These are phyloP conservation scores for Columba guinea DNA, from an alignment of 2,797 vertebrate species.

Conservation along the genomic window DNA sequence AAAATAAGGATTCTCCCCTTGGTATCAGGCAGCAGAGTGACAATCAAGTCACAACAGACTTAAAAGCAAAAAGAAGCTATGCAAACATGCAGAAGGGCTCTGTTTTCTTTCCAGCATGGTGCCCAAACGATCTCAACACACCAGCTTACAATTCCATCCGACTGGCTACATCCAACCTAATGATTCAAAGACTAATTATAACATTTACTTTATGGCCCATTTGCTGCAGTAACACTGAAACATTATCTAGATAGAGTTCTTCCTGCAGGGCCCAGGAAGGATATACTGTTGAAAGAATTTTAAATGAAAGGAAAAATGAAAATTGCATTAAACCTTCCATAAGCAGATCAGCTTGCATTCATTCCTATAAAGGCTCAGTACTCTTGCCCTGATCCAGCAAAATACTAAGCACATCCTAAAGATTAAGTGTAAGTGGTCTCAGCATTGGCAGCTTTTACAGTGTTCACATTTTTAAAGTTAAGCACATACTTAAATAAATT, in stretches of 20 bases:
- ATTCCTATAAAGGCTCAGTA: conserved; percentile 6
- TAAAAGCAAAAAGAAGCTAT: neutral
- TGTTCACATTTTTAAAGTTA: conserved; percentile 17
- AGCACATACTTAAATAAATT: conserved; percentile 1
- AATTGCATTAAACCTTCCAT: conserved; percentile 50
- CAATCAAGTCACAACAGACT: neutral
- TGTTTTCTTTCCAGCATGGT: neutral
- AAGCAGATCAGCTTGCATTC: conserved; percentile 41
- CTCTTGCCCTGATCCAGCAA: conserved; percentile 32
- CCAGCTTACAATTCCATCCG: neutral
- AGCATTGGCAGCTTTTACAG: neutral
- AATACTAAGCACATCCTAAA: conserved; percentile 1
- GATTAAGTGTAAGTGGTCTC: conserved; percentile 28
- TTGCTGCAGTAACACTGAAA: conserved; percentile 56
- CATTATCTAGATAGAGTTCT: conserved; percentile 18
- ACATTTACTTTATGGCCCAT: conserved; percentile 57
- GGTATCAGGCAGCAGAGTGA: neutral
- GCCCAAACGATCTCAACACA: neutral
- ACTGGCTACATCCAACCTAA: conserved; percentile 10
- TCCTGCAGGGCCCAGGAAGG: conserved; percentile 1
- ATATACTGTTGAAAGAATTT: conserved; percentile 35
- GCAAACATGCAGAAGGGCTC: neutral
- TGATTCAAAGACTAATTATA: conserved; percentile 54
- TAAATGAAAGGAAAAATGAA: conserved; percentile 45
- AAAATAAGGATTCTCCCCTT: neutral